Conservation (phyloP, 1,140 invertebrate genomes). For the Ditylenchus dipsaci region DNA sequence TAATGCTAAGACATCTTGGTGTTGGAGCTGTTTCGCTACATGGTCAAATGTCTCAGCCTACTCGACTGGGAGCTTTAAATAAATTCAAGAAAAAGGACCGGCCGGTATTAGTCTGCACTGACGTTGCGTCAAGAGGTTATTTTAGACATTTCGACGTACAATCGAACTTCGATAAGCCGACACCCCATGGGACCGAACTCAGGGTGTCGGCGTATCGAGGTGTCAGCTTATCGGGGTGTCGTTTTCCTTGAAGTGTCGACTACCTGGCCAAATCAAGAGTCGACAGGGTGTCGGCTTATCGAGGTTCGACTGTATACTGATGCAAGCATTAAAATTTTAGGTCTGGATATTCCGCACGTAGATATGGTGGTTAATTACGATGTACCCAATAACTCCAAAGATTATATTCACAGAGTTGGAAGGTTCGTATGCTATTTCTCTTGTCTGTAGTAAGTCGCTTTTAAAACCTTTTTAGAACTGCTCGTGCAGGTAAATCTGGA, state of each 20-base stretch:
- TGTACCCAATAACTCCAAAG: conserved; percentile 50
- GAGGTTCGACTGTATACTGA: too few relatives aligned
- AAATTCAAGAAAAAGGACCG: conserved; percentile 44
- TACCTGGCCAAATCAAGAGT: too few relatives aligned
- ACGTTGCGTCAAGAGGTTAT: conserved; percentile 52
- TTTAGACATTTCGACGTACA: neutral
- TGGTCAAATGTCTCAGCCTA: conserved; percentile 79
- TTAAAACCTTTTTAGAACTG: conserved; percentile 4
- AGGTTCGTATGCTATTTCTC: conserved; percentile 7
- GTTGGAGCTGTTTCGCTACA: conserved; percentile 87
- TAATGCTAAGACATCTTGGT: conserved; percentile 80
- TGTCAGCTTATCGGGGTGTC: too few relatives aligned
- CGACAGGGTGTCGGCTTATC: too few relatives aligned
- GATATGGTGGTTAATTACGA: conserved; percentile 57
- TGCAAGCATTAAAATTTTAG: too few relatives aligned
- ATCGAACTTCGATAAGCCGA: too few relatives aligned
- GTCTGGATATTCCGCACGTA: conserved; percentile 58
- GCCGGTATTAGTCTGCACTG: conserved; percentile 50
- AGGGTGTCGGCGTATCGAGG: too few relatives aligned
- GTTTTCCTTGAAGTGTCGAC: too few relatives aligned
- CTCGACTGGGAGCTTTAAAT: conserved; percentile 38
- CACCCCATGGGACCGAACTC: too few relatives aligned
- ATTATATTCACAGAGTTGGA: conserved; percentile 56
- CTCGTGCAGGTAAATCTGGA: conserved; percentile 46
- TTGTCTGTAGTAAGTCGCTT: conserved; percentile 24